Evolutionary conservation across 2,113 vertebrate genomes (phyloP), one percentile per base, ranked within the genome.

Genomic region (Nipponia nippon): DNA sequence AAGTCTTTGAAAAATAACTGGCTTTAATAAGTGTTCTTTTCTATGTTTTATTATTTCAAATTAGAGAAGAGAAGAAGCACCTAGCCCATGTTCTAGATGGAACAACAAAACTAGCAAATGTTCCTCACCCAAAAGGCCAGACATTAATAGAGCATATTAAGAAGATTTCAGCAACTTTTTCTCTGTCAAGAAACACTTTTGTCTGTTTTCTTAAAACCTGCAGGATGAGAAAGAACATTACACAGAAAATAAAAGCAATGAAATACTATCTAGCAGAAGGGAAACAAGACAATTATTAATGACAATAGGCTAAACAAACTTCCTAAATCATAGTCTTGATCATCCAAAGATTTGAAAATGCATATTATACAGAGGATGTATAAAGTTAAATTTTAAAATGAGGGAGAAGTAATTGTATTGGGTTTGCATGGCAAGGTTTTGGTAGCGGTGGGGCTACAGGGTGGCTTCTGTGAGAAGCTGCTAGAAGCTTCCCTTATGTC

Each of bases 301-400:
- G 10, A 56, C 8, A 70, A 32, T 32, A 66, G 0, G 12, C 12
- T 50, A 50, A 71, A 38, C 12, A 62, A 59, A 44, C 6, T 47
- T 70, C 29, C 7, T 76, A 59, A 82, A 79, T 58, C n/a, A 66
- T 26, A 47, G 27, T 17, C 27, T n/a, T 70, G 14, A 50, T 69
- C 22, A 50, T 42, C 4, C 12, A 91, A 84, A 75, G 20, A 47
- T 15, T 59, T 87, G 11, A 87, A 93, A 87, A 89, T 46, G 2
- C 0, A 1, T 87, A 23, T 52, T 44, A 55, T 61, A 44, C 1
- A 61, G 16, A 87, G 19, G 2, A 2, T 47, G 0, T 13, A 47
- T 30, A 66, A 66, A 22, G 3, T 50, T 65, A 46, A 49, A 36
- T 63, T 81, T 71, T 75, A n/a, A 83, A 77, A 73, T 36, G 15